Conservation (phyloP, 2,113 vertebrate genomes). For the Enhydra lutris region DNA sequence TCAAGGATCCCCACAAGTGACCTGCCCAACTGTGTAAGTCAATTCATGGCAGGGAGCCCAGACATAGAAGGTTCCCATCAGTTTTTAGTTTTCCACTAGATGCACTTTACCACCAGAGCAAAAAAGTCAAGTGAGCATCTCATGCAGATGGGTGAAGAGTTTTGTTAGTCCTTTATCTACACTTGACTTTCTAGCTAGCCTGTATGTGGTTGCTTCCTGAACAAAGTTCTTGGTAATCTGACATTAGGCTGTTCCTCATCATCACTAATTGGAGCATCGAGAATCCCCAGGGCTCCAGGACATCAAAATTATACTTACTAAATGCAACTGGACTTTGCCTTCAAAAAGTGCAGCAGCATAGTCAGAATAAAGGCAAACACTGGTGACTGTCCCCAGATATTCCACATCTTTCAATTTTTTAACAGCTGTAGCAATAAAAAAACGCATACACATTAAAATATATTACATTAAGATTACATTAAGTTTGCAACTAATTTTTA, state of each 20-base stretch:
- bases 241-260: background rate
- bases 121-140: background rate
- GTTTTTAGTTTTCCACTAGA: background rate
- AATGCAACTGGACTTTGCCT: constrained; percentile 96
- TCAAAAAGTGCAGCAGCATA: constrained; percentile 96
- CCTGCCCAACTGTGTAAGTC: background rate
- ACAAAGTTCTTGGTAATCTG: background rate
- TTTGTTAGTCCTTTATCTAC: background rate
- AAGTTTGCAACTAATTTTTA: constrained; percentile 11
- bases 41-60: background rate
- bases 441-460: background rate
- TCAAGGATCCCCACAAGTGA: background rate
- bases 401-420: constrained; percentile 94
- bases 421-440: constrained; percentile 82
- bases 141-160: background rate
- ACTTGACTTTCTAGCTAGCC: background rate
- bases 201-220: background rate
- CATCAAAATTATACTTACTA: constrained; percentile 85
- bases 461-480: background rate
- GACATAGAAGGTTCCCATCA: background rate
- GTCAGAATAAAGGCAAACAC: constrained; percentile 93
- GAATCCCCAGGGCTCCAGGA: background rate
- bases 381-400: constrained; percentile 94
- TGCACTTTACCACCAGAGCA: background rate
- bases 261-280: background rate